A percentile compares a stretch with the other conserved stretches of the same genome.
Conservation (phyloP, 2,797 vertebrate species). For the Lagodon rhomboides region DNA sequence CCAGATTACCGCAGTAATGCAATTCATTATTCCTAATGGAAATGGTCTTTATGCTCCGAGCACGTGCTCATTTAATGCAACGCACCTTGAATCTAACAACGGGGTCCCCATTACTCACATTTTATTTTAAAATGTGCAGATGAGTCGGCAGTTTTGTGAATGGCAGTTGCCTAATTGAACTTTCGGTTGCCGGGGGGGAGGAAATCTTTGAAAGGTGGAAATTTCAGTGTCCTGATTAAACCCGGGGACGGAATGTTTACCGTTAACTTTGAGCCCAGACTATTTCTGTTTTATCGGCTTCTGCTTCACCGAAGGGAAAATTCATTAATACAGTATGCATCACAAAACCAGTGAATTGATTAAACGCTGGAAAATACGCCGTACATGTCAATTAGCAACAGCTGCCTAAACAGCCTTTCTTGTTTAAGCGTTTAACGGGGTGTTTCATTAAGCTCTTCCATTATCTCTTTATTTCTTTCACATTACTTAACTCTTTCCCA, state of each 20-base stretch:
- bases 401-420: constrained; percentile 30
- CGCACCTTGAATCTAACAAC: constrained; percentile 36
- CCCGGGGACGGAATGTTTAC: constrained; percentile 65
- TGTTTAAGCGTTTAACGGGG: constrained; percentile 12
- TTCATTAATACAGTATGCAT: constrained; percentile 73
- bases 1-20: constrained; percentile 32
- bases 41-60: constrained; percentile 37
- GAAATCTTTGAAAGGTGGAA: constrained; percentile 46
- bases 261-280: constrained; percentile 58
- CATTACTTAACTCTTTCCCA: background rate
- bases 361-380: constrained; percentile 58
- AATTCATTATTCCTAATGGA: constrained; percentile 55
- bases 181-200: constrained; percentile 31
- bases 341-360: constrained; percentile 61
- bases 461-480: constrained; percentile 22
- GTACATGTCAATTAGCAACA: constrained; percentile 75
- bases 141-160: constrained; percentile 65
- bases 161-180: constrained; percentile 57
- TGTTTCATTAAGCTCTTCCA: constrained; percentile 10
- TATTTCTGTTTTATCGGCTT: constrained; percentile 69
- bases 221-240: constrained; percentile 45
- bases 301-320: constrained; percentile 64
- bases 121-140: constrained; percentile 39
- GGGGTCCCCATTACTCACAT: constrained; percentile 18
- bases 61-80: constrained; percentile 36